phyloP scores from a whole-genome alignment of 2,113 vertebrate species.

The Leptosomus discolor region DNA sequence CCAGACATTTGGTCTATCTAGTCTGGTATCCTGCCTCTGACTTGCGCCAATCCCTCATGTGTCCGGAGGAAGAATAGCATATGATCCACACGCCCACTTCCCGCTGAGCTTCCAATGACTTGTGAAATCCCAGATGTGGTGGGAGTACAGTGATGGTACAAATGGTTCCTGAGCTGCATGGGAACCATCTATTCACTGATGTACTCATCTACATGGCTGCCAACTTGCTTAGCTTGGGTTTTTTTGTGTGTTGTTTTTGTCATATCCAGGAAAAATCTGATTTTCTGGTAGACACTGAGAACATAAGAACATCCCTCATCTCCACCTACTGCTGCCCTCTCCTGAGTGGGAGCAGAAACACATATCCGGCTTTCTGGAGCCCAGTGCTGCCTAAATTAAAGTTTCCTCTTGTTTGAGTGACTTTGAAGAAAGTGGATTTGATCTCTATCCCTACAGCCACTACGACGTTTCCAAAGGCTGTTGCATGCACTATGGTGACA shows the following conservation, averaged over 20 bases:
- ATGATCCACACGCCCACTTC: conserved; percentile 53
- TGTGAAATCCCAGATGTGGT: conserved; percentile 57
- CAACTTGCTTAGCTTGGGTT: neutral
- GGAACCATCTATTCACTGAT: conserved; percentile 21
- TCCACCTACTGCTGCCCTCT: conserved; percentile 51
- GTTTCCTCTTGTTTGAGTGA: neutral
- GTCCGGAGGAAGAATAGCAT: conserved; percentile 56
- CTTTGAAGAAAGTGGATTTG: conserved; percentile 19
- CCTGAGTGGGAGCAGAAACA: conserved; percentile 20
- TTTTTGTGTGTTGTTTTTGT: neutral
- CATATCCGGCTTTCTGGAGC: neutral
- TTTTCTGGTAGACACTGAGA: neutral
- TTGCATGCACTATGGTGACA: neutral
- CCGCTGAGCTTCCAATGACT: conserved; percentile 37
- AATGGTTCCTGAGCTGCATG: conserved; percentile 39
- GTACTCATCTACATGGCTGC: neutral
- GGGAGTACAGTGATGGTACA: neutral
- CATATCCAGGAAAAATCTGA: conserved; percentile 30
- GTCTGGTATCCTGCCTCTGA: conserved; percentile 52
- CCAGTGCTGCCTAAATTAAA: neutral
- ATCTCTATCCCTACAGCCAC: neutral
- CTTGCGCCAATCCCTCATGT: conserved; percentile 40
- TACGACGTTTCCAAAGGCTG: conserved; percentile 41
- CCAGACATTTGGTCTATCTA: conserved; percentile 58
- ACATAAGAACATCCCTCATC: neutral